phyloP scores from a whole-genome alignment of 23 tunicate species.

The Botrylloides violaceus region DNA sequence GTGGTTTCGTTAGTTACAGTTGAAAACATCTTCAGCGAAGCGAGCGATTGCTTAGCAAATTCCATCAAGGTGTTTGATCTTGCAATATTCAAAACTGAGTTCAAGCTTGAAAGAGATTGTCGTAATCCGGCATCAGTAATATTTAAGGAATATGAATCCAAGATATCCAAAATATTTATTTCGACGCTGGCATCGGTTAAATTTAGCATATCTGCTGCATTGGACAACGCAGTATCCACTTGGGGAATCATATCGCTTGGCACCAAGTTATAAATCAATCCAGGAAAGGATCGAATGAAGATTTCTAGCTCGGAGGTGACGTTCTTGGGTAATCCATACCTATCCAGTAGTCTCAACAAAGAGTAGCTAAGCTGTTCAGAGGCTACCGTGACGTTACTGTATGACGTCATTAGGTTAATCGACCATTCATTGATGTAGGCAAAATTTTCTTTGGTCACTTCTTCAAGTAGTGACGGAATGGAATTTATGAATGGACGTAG shows the following conservation, averaged over 20 bases:
- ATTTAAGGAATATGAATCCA: not conserved
- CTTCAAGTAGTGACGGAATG: not conserved
- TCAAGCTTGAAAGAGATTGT: not conserved
- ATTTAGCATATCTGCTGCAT: not conserved
- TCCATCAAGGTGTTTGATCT: not conserved
- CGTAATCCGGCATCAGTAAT: not conserved
- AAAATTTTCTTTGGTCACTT: not conserved
- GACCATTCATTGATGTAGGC: not conserved
- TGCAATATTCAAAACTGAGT: not conserved
- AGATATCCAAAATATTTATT: not conserved
- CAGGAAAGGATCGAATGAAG: not conserved
- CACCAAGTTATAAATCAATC: not conserved
- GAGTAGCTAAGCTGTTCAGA: not conserved
- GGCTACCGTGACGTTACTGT: not conserved
- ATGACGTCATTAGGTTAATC: not conserved
- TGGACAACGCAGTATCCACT: not conserved
- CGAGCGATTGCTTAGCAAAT: not conserved
- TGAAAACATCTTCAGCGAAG: not conserved
- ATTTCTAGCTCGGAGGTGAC: not conserved
- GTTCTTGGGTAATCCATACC: not conserved
- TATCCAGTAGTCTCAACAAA: not conserved
- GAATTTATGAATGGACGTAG: not conserved
- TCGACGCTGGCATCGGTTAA: not conserved
- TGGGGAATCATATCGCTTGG: not conserved
- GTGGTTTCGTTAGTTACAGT: not conserved